A percentile compares a stretch with the other conserved stretches of the same genome.
phyloP scores from a whole-genome alignment of 2,113 vertebrate species.

The Pimephales promelas region DNA sequence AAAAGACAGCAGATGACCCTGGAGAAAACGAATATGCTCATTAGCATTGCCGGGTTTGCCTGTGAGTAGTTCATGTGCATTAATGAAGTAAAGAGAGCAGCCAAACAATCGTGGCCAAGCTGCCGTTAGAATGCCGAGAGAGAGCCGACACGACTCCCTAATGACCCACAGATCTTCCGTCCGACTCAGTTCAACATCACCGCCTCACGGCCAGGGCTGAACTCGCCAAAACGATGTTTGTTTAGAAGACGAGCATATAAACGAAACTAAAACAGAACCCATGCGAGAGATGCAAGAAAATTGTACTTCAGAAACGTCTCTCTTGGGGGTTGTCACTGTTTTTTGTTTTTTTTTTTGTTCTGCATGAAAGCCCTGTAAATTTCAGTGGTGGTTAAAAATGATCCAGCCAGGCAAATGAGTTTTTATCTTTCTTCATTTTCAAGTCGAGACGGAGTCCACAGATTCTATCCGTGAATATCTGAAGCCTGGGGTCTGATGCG shows the following conservation, averaged over 20 bases:
- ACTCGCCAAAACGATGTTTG: conserved; percentile 24
- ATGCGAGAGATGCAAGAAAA: background rate
- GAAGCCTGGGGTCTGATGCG: conserved; percentile 53
- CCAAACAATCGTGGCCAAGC: conserved; percentile 64
- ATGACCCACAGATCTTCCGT: conserved; percentile 66
- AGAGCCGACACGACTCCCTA: conserved; percentile 66
- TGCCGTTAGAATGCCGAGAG: conserved; percentile 65
- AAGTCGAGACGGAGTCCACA: conserved; percentile 47
- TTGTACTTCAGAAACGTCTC: background rate
- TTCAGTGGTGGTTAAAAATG: conserved; percentile 58
- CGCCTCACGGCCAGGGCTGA: conserved; percentile 44
- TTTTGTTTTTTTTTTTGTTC: no score
- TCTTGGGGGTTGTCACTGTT: conserved; percentile 4
- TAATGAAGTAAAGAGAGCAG: conserved; percentile 72
- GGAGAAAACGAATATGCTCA: conserved; percentile 71
- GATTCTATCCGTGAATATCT: conserved; percentile 63
- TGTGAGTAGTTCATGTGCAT: conserved; percentile 71
- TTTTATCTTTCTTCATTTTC: conserved; percentile 56
- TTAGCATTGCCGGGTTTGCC: conserved; percentile 73
- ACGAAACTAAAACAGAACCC: background rate
- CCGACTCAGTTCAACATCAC: conserved; percentile 62
- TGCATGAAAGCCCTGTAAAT: conserved; percentile 9
- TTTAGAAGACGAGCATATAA: background rate
- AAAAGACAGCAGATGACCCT: conserved; percentile 67
- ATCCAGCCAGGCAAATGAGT: conserved; percentile 65